Conservation (phyloP, 1,140 invertebrate species). For the Saccostrea echinata region DNA sequence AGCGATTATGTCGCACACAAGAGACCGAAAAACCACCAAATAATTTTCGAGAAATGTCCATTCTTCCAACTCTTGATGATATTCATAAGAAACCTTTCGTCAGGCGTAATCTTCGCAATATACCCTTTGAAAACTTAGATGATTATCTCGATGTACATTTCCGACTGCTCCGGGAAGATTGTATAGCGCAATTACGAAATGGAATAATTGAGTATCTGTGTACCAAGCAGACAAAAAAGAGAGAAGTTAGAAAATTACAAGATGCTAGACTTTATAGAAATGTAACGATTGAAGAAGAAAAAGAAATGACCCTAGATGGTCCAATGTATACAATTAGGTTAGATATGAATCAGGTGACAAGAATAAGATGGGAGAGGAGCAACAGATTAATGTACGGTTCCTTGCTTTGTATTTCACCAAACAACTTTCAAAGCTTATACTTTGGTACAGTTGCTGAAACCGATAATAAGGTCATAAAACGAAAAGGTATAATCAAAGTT, state of each 20-base stretch:
- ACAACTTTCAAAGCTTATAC: constrained; percentile 85
- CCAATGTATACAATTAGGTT: constrained; percentile 64
- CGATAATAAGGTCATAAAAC: background rate
- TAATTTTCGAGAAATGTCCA: constrained; percentile 69
- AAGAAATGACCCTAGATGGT: constrained; percentile 51
- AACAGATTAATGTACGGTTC: constrained; percentile 86
- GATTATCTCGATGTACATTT: constrained; percentile 90
- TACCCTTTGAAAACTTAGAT: constrained; percentile 83
- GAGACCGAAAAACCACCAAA: constrained; percentile 61
- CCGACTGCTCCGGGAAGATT: constrained; percentile 87
- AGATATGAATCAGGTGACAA: constrained; percentile 57
- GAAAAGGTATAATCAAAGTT: background rate
- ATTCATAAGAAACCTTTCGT: constrained; percentile 78
- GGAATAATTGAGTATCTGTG: constrained; percentile 68
- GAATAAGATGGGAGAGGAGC: constrained; percentile 73
- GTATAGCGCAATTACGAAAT: constrained; percentile 75
- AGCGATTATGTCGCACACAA: background rate
- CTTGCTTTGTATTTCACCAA: constrained; percentile 85
- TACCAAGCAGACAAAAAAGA: background rate
- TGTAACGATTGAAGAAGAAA: constrained; percentile 52
- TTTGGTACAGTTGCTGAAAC: constrained; percentile 84
- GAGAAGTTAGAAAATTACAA: constrained; percentile 48
- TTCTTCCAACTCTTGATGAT: constrained; percentile 67
- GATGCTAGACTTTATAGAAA: constrained; percentile 63
- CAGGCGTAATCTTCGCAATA: constrained; percentile 83